Evolutionary conservation across 2,113 vertebrate species (phyloP).

Genomic region (Hypocryptadius cinnamomeus): DNA sequence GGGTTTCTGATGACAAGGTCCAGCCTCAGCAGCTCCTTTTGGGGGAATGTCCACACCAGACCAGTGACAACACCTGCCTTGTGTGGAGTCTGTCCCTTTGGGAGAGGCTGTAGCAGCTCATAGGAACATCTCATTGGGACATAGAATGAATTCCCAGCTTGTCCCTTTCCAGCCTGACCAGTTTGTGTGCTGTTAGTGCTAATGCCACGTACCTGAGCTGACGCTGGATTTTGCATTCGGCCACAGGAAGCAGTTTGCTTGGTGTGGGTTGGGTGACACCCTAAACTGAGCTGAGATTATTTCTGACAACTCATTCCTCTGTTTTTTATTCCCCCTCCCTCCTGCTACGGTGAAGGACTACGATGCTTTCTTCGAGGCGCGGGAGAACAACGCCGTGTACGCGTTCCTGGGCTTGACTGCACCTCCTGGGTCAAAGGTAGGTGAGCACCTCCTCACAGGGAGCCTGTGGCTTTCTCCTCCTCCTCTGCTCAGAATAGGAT

Average conservation of each 20-base stretch:
- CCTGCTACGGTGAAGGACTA: slow-evolving; percentile 73
- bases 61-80: neutral
- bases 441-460: neutral
- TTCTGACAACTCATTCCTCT: neutral
- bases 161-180: neutral
- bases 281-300: neutral
- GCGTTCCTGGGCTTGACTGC: slow-evolving; percentile 91
- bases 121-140: neutral
- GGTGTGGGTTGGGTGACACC: neutral
- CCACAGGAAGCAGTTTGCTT: neutral
- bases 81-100: neutral
- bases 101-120: neutral
- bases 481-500: neutral
- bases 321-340: neutral
- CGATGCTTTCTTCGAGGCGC: slow-evolving; percentile 91
- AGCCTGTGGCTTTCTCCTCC: neutral
- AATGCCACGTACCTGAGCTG: neutral
- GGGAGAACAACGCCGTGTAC: slow-evolving; percentile 93
- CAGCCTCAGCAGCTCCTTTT: neutral
- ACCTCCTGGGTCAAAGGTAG: slow-evolving; percentile 93
- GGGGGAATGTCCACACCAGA: neutral
- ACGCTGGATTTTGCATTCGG: accelerated
- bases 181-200: neutral
- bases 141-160: neutral
- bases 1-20: neutral